phyloP scores from a whole-genome alignment of 2,113 vertebrate genomes.

The Neotoma lepida region DNA sequence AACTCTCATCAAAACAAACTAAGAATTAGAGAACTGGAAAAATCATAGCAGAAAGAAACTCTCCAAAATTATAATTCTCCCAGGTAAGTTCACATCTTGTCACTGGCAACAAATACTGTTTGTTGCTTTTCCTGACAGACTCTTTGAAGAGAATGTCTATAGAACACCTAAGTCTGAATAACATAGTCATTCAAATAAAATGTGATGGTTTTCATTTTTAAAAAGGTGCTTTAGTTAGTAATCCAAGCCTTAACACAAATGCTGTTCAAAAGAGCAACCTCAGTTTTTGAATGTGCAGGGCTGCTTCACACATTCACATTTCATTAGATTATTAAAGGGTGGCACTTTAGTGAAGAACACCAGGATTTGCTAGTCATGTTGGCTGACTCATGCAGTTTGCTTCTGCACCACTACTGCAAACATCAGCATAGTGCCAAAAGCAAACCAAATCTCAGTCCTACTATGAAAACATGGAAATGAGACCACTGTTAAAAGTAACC shows the following conservation, averaged over 20 bases:
- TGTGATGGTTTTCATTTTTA: neutral
- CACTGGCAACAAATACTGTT: neutral
- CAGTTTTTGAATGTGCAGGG: neutral
- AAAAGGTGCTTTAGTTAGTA: neutral
- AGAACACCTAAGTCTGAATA: neutral
- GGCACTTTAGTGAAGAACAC: neutral
- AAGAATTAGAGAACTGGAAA: neutral
- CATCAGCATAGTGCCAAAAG: neutral
- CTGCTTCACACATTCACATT: neutral
- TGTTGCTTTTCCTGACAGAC: conserved; percentile 3
- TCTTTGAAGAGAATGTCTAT: neutral
- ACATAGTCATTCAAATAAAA: conserved; percentile 16
- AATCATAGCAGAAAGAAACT: neutral
- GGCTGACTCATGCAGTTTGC: neutral
- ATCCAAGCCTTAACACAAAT: neutral
- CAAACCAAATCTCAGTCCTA: neutral
- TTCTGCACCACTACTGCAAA: neutral
- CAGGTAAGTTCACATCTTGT: neutral
- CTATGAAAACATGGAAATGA: conserved; percentile 28
- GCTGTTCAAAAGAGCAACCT: neutral
- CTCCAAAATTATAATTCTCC: conserved; percentile 7
- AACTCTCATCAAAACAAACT: neutral
- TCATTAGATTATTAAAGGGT: neutral
- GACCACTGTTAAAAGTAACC: conserved; percentile 14
- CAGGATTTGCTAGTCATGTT: no score